phyloP scores from a whole-genome alignment of 2,113 vertebrate genomes.

The Eleginops maclovinus region DNA sequence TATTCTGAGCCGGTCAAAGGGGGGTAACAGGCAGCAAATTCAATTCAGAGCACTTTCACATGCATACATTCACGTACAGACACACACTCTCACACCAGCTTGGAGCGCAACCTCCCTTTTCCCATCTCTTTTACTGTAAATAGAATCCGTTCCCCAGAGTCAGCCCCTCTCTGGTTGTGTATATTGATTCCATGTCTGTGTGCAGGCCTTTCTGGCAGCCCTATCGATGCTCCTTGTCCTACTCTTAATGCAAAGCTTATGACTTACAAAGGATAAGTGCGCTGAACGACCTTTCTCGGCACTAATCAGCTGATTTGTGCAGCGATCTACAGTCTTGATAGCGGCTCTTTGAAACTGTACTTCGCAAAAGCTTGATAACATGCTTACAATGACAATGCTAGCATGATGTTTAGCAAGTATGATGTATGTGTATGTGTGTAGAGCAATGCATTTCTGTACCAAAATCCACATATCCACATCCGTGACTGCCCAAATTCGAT shows the following conservation, averaged over 20 bases:
- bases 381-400: not conserved
- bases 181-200: slow-evolving; percentile 57
- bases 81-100: slow-evolving; percentile 2
- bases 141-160: slow-evolving; percentile 50
- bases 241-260: slow-evolving; percentile 29
- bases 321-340: not conserved
- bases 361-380: not conserved
- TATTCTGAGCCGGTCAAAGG: slow-evolving; percentile 59
- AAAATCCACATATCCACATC: no score
- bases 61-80: not conserved
- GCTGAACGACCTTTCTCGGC: slow-evolving; percentile 8
- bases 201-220: slow-evolving; percentile 33
- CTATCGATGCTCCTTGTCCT: slow-evolving; percentile 21
- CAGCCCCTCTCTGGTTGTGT: slow-evolving; percentile 23
- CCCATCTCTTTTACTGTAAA: slow-evolving; percentile 62
- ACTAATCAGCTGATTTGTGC: slow-evolving; percentile 14
- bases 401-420: not conserved
- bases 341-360: not conserved
- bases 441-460: no score
- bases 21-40: slow-evolving; percentile 53
- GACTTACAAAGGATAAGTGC: slow-evolving; percentile 30
- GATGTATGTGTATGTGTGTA: not conserved
- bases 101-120: not conserved
- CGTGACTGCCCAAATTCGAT: no score
- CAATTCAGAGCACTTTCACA: slow-evolving; percentile 54